Evolutionary conservation across 2,888 invertebrate species (phyloP), one percentile per base, ranked within the genome.

Genomic region (Noctua janthina): DNA sequence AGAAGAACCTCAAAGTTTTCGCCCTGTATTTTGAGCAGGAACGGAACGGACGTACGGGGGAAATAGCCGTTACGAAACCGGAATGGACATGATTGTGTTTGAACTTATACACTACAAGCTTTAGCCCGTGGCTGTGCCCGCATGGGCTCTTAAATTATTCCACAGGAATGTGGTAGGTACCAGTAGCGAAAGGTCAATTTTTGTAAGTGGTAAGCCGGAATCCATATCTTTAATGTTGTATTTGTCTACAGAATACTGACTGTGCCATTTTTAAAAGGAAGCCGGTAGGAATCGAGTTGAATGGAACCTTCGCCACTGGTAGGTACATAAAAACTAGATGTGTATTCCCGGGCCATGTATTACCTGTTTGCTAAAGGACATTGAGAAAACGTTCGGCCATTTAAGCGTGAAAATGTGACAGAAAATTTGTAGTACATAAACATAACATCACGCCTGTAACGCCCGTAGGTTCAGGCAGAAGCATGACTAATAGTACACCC

Each of bases 1-100:
- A 46, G 17, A 72, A 72, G 68, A 68, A 66, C 17, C 46, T 66
- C n/a, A 23, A 77, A 79, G 72, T 79, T 75, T 74, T 23, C 43
- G 35, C 15, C 29, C n/a, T 15, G 62, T 78, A 68, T 82, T 83
- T 78, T 62, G 17, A 70, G 11, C 54, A 66, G 46, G 43, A 43
- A 59, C 20, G 51, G 43, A 81, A 39, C 15, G 15, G 62, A 51
- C 49, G 35, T 3, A 62, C 49, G 17, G 35, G 23, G 72, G 29
- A 69, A 64, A 79, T 69, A 51, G 20, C 51, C 51, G 43, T 70
- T 29, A 6, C 15, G 35, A 29, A 68, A 67, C 20, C 11, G 51
- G 59, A 46, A 62, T 67, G 54, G 46, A 54, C 64, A 11, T 71
- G n/a, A 68, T 68, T 68, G 54, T 46, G 1, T 54, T 79, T 29